Conservation (phyloP, 2,113 vertebrate genomes). For the Zosterops japonicus region DNA sequence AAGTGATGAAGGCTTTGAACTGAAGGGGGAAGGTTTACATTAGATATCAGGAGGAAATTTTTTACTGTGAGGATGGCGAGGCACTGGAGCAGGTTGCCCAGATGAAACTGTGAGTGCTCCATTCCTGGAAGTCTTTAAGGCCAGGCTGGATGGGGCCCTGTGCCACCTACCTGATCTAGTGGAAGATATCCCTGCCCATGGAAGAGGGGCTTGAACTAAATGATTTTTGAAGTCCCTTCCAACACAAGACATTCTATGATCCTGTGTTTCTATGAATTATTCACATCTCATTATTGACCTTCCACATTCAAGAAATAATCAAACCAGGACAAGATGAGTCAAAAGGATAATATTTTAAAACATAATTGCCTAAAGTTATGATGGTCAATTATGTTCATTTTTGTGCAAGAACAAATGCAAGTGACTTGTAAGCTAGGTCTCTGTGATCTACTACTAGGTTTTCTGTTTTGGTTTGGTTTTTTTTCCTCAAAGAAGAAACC, state of each 20-base stretch:
- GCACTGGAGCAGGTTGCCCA: not conserved
- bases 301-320: not conserved
- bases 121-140: not conserved
- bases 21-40: fast-evolving
- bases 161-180: no score
- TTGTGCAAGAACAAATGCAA: not conserved
- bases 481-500: not conserved
- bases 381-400: not conserved
- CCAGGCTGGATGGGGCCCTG: not conserved
- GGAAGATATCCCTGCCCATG: not conserved
- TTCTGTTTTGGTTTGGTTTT: not conserved
- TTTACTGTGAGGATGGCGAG: not conserved
- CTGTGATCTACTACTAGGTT: not conserved
- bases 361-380: not conserved
- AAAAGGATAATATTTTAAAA: not conserved
- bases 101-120: not conserved
- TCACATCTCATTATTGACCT: not conserved
- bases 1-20: not conserved
- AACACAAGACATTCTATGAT: not conserved
- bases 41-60: not conserved
- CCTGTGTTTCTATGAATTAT: not conserved
- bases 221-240: not conserved
- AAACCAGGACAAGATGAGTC: not conserved
- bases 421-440: not conserved
- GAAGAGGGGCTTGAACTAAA: not conserved